Base-by-base conservation (phyloP, 2,113 vertebrate species). In the Megalops atlanticus region DNA sequence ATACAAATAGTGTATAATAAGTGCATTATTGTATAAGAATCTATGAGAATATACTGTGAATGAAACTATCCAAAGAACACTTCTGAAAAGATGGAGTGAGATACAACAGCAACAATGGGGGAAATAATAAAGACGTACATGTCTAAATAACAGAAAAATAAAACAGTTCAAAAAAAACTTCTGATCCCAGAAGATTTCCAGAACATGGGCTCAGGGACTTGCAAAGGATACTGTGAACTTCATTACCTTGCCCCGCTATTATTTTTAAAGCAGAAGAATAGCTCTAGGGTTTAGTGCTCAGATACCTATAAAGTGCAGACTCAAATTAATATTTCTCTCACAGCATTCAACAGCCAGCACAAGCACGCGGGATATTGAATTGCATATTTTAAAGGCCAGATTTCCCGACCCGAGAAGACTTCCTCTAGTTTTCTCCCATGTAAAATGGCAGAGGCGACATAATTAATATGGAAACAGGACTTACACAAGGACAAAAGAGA, bases 311-410 rank as follows among this genome's bases (percentile, higher is more conserved):
- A 41, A 64, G 58, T 31, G 58, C 72, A 74, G 40, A 43, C 18
- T n/a, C 72, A 74, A 77, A 52, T 77, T 77, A 49, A 68, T 75
- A 75, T 71, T 70, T 41, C 39, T 43, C 64, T 71, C 71, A 74
- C 79, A 64, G 47, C 38, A 40, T 75, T 58, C 49, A 36, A 58
- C 72, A 81, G 49, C 38, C 39, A 41, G 18, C 64, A 38, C 79
- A 38, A 49, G 71, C 47, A 15, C 70, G 16, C 49, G 8, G 52
- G 72, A 75, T 81, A 81, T 68, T 74, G 52, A 68, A 74, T 68
- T 7, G 27, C 69, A 80, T 72, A 73, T 80, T 80, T 58, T 78
- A 78, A 80, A 80, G 69, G 54, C 52, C 47, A 33, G 39, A 58
- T 76, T 43, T 49, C 31, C 47, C 52, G 52, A 81, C 72, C 80